phyloP scores from a whole-genome alignment of 2,113 vertebrate genomes.

The Sigmodon hispidus region DNA sequence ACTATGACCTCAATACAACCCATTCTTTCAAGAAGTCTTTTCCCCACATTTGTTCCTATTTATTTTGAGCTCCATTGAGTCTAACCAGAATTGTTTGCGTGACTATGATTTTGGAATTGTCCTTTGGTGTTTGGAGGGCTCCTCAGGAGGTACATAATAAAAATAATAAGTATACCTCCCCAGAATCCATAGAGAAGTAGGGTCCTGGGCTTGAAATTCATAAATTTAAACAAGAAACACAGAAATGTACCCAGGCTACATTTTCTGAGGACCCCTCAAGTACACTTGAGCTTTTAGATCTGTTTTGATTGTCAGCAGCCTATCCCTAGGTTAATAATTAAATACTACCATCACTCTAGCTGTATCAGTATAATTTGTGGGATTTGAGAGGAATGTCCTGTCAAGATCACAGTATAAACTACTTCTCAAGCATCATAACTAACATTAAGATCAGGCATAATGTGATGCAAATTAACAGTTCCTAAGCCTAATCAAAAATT shows the following conservation, averaged over 20 bases:
- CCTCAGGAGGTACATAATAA: neutral
- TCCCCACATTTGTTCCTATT: neutral
- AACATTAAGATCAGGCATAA: neutral
- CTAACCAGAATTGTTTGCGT: neutral
- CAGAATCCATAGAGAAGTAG: neutral
- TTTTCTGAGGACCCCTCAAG: neutral
- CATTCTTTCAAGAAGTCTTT: neutral
- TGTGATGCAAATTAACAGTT: constrained; percentile 3
- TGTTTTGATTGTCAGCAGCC: neutral
- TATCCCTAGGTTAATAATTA: neutral
- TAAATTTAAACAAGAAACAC: neutral
- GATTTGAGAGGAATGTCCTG: neutral
- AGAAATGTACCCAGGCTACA: neutral
- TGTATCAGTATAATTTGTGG: neutral
- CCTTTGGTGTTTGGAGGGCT: neutral
- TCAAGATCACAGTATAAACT: neutral
- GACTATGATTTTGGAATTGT: neutral
- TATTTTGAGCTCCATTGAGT: neutral
- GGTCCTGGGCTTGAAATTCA: neutral
- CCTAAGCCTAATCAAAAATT: rapidly evolving
- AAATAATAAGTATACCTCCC: neutral
- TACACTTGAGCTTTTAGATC: neutral
- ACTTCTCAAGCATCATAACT: neutral
- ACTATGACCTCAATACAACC: no score
- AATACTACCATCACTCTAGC: neutral